These are phyloP conservation scores for Chirona hameri DNA, from an alignment of 2,888 invertebrate species.

Conservation along the genomic window DNA sequence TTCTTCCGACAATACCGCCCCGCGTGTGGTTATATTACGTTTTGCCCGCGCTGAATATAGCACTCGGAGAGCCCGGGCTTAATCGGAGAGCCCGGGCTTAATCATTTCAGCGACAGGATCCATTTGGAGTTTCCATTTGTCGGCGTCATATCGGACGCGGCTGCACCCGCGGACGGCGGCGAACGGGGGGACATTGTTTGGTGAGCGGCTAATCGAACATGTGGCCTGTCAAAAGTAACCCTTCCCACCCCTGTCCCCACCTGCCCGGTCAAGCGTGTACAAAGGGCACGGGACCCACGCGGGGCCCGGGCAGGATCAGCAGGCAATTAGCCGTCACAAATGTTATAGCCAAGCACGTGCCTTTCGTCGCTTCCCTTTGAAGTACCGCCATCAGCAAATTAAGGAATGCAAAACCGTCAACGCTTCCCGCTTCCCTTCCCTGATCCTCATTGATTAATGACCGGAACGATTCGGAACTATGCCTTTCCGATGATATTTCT, in stretches of 20 bases:
- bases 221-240: neutral
- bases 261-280: neutral
- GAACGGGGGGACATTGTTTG: neutral
- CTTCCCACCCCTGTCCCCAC: neutral
- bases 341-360: conserved; percentile 6
- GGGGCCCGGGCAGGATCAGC: no score
- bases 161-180: neutral
- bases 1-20: no score
- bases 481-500: neutral
- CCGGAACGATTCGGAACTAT: neutral
- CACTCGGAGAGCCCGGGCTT: no score
- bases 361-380: neutral
- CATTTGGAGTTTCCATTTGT: neutral
- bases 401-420: conserved; percentile 1
- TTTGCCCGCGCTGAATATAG: neutral
- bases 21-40: neutral
- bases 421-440: neutral
- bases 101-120: neutral
- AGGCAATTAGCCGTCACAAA: conserved; percentile 3
- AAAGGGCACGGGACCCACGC: neutral
- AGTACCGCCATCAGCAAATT: conserved; percentile 26
- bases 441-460: neutral
- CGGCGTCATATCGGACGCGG: neutral
- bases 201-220: neutral
- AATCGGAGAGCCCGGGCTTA: no score